Evolutionary conservation across 2,888 invertebrate genomes (phyloP).

Genomic region (Tineola bisselliella): DNA sequence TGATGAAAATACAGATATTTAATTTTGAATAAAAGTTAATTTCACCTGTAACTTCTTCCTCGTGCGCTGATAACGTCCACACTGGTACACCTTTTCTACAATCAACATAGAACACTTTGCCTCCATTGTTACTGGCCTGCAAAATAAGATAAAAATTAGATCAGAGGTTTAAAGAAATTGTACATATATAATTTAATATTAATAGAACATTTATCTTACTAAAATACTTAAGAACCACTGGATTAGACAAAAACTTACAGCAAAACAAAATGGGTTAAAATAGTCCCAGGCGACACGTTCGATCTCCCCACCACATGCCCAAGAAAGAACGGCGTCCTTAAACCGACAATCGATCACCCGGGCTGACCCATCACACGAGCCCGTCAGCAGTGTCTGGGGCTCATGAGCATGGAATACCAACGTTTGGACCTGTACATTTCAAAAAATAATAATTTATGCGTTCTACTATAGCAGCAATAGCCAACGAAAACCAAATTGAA

Average conservation of each 20-base stretch:
- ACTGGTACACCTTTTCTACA: conserved; percentile 73
- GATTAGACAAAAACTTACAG: conserved; percentile 67
- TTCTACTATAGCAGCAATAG: no score
- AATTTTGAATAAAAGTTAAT: no score
- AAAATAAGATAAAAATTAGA: no score
- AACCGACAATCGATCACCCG: conserved; percentile 84
- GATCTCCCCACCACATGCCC: conserved; percentile 83
- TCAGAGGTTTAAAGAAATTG: no score
- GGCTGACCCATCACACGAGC: conserved; percentile 83
- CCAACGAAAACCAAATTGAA: no score
- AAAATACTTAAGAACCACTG: no score
- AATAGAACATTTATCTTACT: no score
- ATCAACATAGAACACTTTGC: conserved; percentile 78
- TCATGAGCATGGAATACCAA: conserved; percentile 86
- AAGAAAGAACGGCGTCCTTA: conserved; percentile 69
- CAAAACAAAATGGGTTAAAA: conserved; percentile 79
- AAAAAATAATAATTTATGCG: no score
- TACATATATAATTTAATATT: no score
- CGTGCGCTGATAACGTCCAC: conserved; percentile 81
- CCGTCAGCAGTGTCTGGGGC: conserved; percentile 82
- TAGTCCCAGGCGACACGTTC: conserved; percentile 89
- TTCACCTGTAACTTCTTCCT: conserved; percentile 84
- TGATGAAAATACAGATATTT: no score
- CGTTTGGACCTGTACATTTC: conserved; percentile 71
- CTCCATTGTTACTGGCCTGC: conserved; percentile 70